Evolutionary conservation across 2,888 invertebrate genomes (phyloP).

Genomic region (Auanema freiburgensis): DNA sequence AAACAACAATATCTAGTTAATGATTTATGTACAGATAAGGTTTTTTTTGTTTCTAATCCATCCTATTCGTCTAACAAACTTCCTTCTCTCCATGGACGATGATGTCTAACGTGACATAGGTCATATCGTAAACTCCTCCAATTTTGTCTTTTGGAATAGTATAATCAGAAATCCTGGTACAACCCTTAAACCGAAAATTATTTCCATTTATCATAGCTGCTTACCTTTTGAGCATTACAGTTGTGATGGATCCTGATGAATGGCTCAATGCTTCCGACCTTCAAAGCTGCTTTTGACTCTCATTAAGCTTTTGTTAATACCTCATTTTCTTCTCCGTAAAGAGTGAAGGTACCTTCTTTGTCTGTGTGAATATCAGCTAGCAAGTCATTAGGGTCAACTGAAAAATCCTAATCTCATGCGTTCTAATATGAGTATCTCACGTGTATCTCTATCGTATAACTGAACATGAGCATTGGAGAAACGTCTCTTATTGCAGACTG

Average conservation of each 20-base stretch:
- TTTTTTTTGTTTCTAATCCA: slow-evolving; percentile 4
- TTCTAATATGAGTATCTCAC: slow-evolving; percentile 26
- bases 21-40: slow-evolving; percentile 4
- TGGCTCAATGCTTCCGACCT: slow-evolving; percentile 50
- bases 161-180: slow-evolving; percentile 41
- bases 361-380: slow-evolving; percentile 47
- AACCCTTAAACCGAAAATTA: slow-evolving; percentile 24
- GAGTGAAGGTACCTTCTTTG: slow-evolving; percentile 46
- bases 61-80: slow-evolving; percentile 31
- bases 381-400: slow-evolving; percentile 51
- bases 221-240: slow-evolving; percentile 37
- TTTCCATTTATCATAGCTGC: too few species aligned
- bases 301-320: slow-evolving; percentile 6
- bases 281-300: not conserved
- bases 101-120: slow-evolving; percentile 48
- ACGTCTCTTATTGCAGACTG: slow-evolving; percentile 48
- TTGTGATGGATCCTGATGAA: slow-evolving; percentile 47
- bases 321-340: slow-evolving; percentile 51
- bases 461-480: slow-evolving; percentile 44
- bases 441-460: slow-evolving; percentile 47
- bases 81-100: slow-evolving; percentile 52
- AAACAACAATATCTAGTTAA: too few species aligned
- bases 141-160: slow-evolving; percentile 43
- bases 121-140: slow-evolving; percentile 48
- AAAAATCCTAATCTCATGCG: slow-evolving; percentile 8